A percentile compares a stretch with the other conserved stretches of the same genome.
Evolutionary conservation across 53 echinoderm and acorn worm genomes (phyloP).

Genomic region (Mesocentrotus franciscanus): DNA sequence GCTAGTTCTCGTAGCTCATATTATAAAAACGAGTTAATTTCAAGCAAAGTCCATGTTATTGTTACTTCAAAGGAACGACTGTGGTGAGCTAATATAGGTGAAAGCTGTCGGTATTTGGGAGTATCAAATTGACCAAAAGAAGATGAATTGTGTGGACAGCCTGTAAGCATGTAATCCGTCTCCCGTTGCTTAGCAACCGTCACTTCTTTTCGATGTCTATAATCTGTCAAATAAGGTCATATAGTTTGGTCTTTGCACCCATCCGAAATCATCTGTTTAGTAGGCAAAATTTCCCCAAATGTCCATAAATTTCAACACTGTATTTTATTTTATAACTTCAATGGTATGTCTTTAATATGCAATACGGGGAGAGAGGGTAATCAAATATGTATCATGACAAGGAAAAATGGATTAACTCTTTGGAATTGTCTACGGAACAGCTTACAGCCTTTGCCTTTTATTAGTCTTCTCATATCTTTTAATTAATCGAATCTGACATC

Average conservation of each 20-base stretch:
- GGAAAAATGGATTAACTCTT: too few species aligned
- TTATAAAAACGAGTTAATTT: too few species aligned
- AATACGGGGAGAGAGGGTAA: too few species aligned
- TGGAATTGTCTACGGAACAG: too few species aligned
- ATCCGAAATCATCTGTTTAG: not conserved
- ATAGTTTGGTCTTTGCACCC: not conserved
- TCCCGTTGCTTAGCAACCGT: not conserved
- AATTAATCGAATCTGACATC: too few species aligned
- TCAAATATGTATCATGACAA: too few species aligned
- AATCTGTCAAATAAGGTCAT: not conserved
- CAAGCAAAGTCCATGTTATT: not conserved
- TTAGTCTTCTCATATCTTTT: too few species aligned
- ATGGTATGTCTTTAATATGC: too few species aligned
- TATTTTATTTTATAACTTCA: too few species aligned
- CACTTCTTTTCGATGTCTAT: not conserved
- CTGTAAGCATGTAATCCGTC: not conserved
- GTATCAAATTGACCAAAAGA: not conserved
- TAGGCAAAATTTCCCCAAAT: not conserved
- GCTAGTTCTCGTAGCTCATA: not conserved
- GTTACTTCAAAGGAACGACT: not conserved
- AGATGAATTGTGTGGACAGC: not conserved
- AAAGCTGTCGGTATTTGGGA: not conserved
- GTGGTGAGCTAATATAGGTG: not conserved
- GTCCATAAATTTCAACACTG: too few species aligned
- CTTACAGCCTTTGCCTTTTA: too few species aligned